Base-by-base conservation (phyloP, 2,113 vertebrate species). In the Accipiter cooperii region DNA sequence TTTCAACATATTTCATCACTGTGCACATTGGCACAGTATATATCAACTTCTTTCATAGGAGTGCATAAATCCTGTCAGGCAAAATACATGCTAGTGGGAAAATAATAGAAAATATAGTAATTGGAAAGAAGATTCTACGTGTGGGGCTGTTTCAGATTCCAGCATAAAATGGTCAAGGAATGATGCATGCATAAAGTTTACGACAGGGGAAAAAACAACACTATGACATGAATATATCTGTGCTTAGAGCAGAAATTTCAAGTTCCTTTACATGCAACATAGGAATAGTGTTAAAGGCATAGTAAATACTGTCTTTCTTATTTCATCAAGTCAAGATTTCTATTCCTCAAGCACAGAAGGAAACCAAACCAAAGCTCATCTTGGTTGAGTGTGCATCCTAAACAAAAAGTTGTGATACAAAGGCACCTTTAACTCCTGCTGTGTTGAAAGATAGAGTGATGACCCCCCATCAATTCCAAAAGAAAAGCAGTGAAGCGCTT, bases 401-500 rank as follows among this genome's bases (percentile, higher is more conserved):
- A 93, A 95, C 54, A 94, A 92, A 55, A 87, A 85, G 64, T 31
- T 91, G 85, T 33, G n/a, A 63, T 42, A 92, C 70, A 94, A 96
- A 94, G 82, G 79, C 93, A 97, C 85, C 90, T 95, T 88, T 79
- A 88, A 86, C 63, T 78, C 85, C 66, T 34, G 76, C 75, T 70
- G 73, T 17, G 54, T 73, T 87, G 19, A 89, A 94, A 96, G 89
- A 83, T 57, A 84, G 44, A n/a, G 22, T 17, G 58, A 78, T 38
- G 64, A 87, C 26, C 57, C 52, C 91, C 70, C 54, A 91, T 34
- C 0, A 5, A 73, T 42, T 76, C 57, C 69, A 71, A 83, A 89
- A 93, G 63, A 93, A 96, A 96, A 68, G 82, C 84, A 44, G 24
- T 36, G 25, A 94, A 88, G 38, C 6, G 3, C 40, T 93, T 89